A percentile compares a stretch with the other conserved stretches of the same genome.
These are phyloP conservation scores for Uria lomvia DNA, from an alignment of 2,113 vertebrate species.

Conservation along the genomic window DNA sequence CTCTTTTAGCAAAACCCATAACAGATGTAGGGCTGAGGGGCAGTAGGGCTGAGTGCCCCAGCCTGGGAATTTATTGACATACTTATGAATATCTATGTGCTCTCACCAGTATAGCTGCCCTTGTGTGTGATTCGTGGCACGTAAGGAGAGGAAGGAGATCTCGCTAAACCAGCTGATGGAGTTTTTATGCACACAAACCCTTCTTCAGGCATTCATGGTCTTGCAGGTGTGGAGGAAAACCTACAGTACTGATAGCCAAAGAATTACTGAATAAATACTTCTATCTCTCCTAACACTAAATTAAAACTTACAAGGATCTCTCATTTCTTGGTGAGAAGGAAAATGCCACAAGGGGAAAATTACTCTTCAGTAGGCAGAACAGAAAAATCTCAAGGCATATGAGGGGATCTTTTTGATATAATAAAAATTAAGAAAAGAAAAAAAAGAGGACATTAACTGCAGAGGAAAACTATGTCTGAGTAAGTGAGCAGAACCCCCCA, in stretches of 20 bases:
- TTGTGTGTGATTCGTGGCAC: neutral
- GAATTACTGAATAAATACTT: neutral
- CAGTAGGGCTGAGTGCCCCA: neutral
- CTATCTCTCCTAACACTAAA: neutral
- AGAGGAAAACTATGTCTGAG: neutral
- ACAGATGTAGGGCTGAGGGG: neutral
- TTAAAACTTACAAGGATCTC: neutral
- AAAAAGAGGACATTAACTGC: neutral
- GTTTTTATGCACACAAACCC: neutral
- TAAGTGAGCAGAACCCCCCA: neutral
- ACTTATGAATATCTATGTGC: neutral
- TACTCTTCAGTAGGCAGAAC: neutral
- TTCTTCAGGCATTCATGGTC: neutral
- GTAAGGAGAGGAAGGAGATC: neutral
- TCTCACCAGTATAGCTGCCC: neutral
- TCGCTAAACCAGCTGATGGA: neutral
- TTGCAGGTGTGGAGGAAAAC: neutral
- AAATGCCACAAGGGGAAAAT: neutral
- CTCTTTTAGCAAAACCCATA: neutral
- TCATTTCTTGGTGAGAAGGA: neutral
- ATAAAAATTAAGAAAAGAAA: neutral
- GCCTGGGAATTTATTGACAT: neutral
- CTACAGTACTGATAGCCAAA: neutral
- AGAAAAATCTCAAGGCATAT: neutral
- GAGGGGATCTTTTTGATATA: neutral